Conservation (phyloP, 2,797 vertebrate genomes). For the Gadopsis marmoratus region DNA sequence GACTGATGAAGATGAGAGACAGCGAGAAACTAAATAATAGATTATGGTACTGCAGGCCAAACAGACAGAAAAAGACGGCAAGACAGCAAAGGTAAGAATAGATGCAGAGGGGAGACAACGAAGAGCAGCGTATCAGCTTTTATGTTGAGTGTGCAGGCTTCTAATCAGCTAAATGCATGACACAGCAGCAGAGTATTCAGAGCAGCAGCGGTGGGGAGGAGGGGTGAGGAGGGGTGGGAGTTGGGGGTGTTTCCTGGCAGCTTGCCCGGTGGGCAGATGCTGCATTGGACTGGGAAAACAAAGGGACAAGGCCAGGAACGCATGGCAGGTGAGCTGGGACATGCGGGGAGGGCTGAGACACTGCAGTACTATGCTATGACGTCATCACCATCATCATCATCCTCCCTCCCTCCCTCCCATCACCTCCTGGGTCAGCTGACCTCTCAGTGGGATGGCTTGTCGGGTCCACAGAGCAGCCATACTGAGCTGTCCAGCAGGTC, state of each 20-base stretch:
- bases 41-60: neutral
- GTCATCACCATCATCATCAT: constrained; percentile 35
- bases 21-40: neutral
- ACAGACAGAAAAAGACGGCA: constrained; percentile 24
- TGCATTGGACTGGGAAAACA: constrained; percentile 73
- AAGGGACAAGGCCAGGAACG: constrained; percentile 68
- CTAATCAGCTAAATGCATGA: constrained; percentile 82
- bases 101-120: constrained; percentile 22
- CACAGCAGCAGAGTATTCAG: constrained; percentile 73
- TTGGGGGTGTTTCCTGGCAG: constrained; percentile 64
- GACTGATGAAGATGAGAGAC: constrained; percentile 1
- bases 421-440: constrained; percentile 52
- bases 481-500: constrained; percentile 35
- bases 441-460: constrained; percentile 58
- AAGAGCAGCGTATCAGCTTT: constrained; percentile 64
- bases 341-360: constrained; percentile 49
- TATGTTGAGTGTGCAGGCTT: constrained; percentile 74
- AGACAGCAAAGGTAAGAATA: constrained; percentile 29
- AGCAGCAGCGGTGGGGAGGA: constrained; percentile 35
- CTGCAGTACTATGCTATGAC: constrained; percentile 70
- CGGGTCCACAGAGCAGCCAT: constrained; percentile 28
- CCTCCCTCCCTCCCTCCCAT: neutral
- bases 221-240: constrained; percentile 17
- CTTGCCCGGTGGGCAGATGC: constrained; percentile 73
- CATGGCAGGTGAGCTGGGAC: constrained; percentile 51